Percentiles rank a stretch among this genome's conserved stretches.
Evolutionary conservation across 2,797 vertebrate species (phyloP).

Genomic region (Podarcis lilfordi): DNA sequence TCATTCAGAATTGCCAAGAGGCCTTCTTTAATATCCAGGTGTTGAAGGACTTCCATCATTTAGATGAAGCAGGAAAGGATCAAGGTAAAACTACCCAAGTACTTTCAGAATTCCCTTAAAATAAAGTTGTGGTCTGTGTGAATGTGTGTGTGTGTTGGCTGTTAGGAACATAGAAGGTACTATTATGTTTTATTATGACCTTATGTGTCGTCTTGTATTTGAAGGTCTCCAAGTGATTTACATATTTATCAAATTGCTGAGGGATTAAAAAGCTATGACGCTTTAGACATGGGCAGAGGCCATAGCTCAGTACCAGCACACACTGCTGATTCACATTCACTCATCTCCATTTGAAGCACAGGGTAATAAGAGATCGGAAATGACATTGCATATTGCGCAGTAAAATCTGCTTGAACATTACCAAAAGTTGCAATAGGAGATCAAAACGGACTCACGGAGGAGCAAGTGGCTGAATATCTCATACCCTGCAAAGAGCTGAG

Average conservation of each 20-base stretch:
- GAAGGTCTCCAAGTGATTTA: no score
- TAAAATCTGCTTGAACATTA: background rate
- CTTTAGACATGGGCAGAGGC: background rate
- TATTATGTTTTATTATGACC: background rate
- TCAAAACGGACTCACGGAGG: background rate
- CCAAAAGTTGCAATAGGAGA: background rate
- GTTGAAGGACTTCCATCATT: conserved; percentile 64
- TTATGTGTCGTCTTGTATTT: no score
- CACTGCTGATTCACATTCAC: background rate
- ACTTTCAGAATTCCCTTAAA: conserved; percentile 24
- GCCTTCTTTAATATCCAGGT: conserved; percentile 57
- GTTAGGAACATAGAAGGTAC: background rate
- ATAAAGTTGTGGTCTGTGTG: conserved; percentile 12
- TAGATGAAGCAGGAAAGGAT: conserved; percentile 66
- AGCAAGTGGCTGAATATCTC: background rate
- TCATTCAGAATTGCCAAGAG: conserved; percentile 62
- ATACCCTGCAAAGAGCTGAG: background rate
- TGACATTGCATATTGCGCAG: background rate
- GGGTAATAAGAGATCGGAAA: background rate
- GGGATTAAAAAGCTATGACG: background rate
- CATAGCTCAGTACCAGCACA: background rate
- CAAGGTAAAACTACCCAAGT: conserved; percentile 64
- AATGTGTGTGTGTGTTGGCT: background rate
- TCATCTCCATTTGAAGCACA: background rate
- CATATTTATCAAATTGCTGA: background rate